Conservation (phyloP, 2,797 vertebrate species). For the Poeciliopsis presidionis region DNA sequence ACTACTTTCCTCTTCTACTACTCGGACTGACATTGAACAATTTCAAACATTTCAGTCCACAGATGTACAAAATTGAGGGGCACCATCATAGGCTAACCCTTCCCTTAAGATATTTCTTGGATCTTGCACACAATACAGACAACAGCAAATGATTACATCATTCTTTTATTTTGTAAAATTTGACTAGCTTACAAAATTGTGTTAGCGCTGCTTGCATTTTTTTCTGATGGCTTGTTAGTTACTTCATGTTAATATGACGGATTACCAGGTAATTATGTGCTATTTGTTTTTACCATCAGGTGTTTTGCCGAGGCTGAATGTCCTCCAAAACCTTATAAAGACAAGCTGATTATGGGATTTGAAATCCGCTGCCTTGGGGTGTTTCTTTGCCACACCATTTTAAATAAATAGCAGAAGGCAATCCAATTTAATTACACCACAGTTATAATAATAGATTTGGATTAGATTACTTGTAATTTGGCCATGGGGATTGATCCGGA, state of each 20-base stretch:
- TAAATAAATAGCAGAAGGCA: too few species aligned
- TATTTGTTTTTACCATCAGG: too few species aligned
- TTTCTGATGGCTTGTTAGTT: too few species aligned
- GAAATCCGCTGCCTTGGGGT: too few species aligned
- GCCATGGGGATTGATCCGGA: neutral
- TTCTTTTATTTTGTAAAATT: neutral
- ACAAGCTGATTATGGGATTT: too few species aligned
- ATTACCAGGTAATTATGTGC: too few species aligned
- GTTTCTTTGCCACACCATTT: too few species aligned
- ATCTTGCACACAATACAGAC: neutral
- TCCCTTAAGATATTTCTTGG: neutral
- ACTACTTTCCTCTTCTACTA: too few species aligned
- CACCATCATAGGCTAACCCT: neutral
- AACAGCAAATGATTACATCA: neutral
- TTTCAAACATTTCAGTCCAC: neutral
- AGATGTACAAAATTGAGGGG: neutral
- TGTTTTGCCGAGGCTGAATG: too few species aligned
- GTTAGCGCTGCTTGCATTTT: too few species aligned
- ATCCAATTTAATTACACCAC: neutral
- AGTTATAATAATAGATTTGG: neutral
- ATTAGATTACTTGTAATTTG: neutral
- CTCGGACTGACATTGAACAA: neutral
- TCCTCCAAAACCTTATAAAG: too few species aligned
- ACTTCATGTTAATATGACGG: too few species aligned
- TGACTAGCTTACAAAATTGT: neutral